Percentiles rank a stretch among this genome's conserved stretches.
Conservation (phyloP, 2,888 invertebrate genomes). For the Philereme vetulata region DNA sequence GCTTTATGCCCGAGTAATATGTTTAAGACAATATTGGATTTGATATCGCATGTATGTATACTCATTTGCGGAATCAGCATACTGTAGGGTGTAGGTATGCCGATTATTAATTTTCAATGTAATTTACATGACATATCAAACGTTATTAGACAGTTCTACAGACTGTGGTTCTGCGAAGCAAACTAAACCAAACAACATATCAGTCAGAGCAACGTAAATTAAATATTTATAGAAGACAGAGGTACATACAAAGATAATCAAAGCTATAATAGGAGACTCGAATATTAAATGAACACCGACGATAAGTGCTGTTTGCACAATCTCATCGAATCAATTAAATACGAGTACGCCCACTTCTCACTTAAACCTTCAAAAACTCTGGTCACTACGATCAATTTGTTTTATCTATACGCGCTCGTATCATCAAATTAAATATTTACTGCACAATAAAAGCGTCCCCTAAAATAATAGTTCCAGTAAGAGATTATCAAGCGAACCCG, state of each 20-base stretch:
- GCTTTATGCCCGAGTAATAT: conserved; percentile 52
- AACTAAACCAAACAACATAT: neutral
- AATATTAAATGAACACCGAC: conserved; percentile 69
- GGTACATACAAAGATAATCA: conserved; percentile 27
- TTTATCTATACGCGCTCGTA: conserved; percentile 75
- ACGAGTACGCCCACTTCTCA: conserved; percentile 67
- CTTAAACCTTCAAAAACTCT: conserved; percentile 66
- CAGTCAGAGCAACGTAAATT: neutral
- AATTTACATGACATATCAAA: conserved; percentile 25
- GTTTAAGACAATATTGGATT: conserved; percentile 57
- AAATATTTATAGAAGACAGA: conserved; percentile 13
- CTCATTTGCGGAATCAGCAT: conserved; percentile 32
- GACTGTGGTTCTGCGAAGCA: conserved; percentile 2
- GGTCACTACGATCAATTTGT: conserved; percentile 75
- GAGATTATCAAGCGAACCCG: conserved; percentile 62
- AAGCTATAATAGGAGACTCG: conserved; percentile 34
- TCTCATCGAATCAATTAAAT: conserved; percentile 73
- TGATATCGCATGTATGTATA: conserved; percentile 50
- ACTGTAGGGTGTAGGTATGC: conserved; percentile 16
- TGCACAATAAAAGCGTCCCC: conserved; percentile 75
- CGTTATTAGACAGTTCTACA: conserved; percentile 22
- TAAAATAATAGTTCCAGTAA: conserved; percentile 75
- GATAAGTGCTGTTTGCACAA: conserved; percentile 67
- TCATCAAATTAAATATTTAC: conserved; percentile 80
- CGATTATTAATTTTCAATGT: conserved; percentile 32